Evolutionary conservation across 2,888 invertebrate species (phyloP), one percentile per base, ranked within the genome.

Genomic region (Melanostoma mellinum): DNA sequence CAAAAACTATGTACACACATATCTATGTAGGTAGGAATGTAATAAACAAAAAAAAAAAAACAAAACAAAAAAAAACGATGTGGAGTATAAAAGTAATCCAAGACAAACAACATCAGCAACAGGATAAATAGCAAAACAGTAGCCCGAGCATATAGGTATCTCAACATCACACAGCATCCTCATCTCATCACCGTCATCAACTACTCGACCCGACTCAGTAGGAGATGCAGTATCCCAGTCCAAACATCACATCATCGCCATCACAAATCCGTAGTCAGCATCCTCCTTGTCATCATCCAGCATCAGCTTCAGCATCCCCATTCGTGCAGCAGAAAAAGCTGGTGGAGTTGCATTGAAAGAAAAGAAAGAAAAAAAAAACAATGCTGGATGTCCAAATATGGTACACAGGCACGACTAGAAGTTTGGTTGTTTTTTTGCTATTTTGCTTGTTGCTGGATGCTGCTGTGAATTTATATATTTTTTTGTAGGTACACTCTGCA

Each of bases 371-470:
- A 3, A 10, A 35, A 10, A 33, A 60, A 30, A 48, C 20, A 71
- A 67, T 72, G 71, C 67, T 44, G 42, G 63, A 82, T 77, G 77
- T 52, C 82, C 82, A 78, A 82, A 82, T 82, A 82, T 65, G 82
- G 63, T 33, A 46, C 71, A 60, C 46, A 20, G 20, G 67, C 42
- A 44, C 38, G 48, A 73, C 48, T 72, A 20, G 20, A 20, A 20
- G 20, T 20, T 20, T 20, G 20, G 20, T 20, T 20, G 20, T 20
- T 20, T 20, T 20, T 73, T 67, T 61, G 72, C 81, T 68, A 77
- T 82, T 72, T 76, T 44, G 61, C 76, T 72, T 72, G 81, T 68
- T 77, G 48, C 67, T 67, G 6, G 42, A 9, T 8, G 6, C 42
- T 53, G 67, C 50, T 52, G 52, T 53, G 42, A 33, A 65, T 52